A percentile compares a stretch with the other conserved stretches of the same genome.
Evolutionary conservation across 1,140 invertebrate species (phyloP).

Genomic region (Pseudomyrmex cubaensis): DNA sequence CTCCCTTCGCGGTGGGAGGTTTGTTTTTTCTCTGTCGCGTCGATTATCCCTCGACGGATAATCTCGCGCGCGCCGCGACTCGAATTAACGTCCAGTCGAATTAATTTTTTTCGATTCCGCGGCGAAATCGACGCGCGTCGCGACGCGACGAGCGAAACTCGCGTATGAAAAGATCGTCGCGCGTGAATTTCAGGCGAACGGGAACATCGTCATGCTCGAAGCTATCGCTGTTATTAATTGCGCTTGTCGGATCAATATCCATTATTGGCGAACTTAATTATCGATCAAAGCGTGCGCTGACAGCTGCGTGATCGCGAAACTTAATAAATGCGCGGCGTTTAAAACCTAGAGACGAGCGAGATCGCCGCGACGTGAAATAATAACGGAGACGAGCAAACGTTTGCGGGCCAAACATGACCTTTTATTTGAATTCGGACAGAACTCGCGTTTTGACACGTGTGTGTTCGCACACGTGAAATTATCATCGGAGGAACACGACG

Average conservation of each 20-base stretch:
- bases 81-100: conserved; percentile 56
- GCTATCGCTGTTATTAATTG: conserved; percentile 59
- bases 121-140: conserved; percentile 4
- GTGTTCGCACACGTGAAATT: conserved; percentile 20
- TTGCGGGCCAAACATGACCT: conserved; percentile 1
- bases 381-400: conserved; percentile 12
- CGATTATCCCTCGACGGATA: conserved; percentile 61
- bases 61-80: conserved; percentile 31
- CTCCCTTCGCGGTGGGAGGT: conserved; percentile 35
- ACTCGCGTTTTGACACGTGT: conserved; percentile 21
- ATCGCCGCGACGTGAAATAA: neutral
- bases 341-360: conserved; percentile 23
- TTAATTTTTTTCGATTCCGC: conserved; percentile 45
- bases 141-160: conserved; percentile 1
- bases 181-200: neutral
- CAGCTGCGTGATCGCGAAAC: conserved; percentile 22
- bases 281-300: conserved; percentile 25
- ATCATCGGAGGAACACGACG: neutral
- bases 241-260: conserved; percentile 48
- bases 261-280: conserved; percentile 58
- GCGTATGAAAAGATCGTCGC: neutral
- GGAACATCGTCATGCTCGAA: conserved; percentile 1
- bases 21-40: conserved; percentile 56
- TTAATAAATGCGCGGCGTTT: conserved; percentile 44
- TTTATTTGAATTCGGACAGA: no score